These are phyloP conservation scores for Agonopterix subpropinquella DNA, from an alignment of 2,888 invertebrate genomes.

Conservation along the genomic window DNA sequence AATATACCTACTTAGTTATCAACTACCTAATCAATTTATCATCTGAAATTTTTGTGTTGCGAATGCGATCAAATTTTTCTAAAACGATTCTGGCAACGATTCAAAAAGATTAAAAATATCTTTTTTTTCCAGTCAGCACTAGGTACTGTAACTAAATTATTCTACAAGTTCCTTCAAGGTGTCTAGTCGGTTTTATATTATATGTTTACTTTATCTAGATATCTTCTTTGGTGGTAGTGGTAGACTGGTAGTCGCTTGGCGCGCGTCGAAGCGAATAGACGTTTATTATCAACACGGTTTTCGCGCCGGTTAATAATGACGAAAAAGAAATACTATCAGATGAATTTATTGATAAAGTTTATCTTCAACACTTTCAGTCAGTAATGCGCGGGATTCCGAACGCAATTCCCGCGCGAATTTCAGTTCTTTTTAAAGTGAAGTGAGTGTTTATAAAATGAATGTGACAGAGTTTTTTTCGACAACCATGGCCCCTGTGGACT, in stretches of 20 bases:
- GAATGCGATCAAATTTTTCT: too few relatives aligned
- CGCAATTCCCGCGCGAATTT: background rate
- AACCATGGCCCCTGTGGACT: background rate
- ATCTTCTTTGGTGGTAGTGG: background rate
- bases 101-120: too few relatives aligned
- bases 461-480: constrained; percentile 21
- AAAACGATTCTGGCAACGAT: too few relatives aligned
- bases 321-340: constrained; percentile 24
- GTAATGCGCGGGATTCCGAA: background rate
- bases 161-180: too few relatives aligned
- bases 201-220: too few relatives aligned
- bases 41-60: too few relatives aligned
- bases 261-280: background rate
- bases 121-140: too few relatives aligned
- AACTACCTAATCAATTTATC: too few relatives aligned
- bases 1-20: too few relatives aligned
- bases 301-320: background rate
- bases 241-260: background rate
- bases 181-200: too few relatives aligned
- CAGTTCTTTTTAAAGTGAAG: too few relatives aligned
- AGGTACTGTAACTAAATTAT: too few relatives aligned
- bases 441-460: constrained; percentile 27
- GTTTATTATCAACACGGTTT: background rate
- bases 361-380: constrained; percentile 21
- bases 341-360: constrained; percentile 33